Evolutionary conservation across 2,888 invertebrate genomes (phyloP).

Genomic region (Drosophila phalerata): DNA sequence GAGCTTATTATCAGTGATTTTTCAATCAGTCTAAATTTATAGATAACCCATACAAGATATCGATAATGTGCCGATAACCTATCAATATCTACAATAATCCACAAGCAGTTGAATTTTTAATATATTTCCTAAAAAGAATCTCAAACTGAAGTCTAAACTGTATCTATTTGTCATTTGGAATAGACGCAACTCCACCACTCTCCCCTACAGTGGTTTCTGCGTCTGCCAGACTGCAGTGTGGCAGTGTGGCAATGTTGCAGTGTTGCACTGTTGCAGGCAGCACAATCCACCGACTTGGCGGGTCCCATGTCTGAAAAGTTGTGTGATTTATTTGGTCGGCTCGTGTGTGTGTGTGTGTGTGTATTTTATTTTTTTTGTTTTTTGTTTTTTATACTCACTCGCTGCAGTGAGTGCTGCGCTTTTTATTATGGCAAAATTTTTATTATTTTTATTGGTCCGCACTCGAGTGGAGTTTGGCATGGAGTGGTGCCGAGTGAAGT

Average conservation of each 20-base stretch:
- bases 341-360: conserved; percentile 33
- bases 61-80: neutral
- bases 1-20: too few species aligned
- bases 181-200: neutral
- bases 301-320: conserved; percentile 73
- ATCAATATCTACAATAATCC: conserved; percentile 3
- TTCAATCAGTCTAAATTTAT: neutral
- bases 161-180: conserved; percentile 27
- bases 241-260: neutral
- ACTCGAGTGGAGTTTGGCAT: conserved; percentile 69
- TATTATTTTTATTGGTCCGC: conserved; percentile 75
- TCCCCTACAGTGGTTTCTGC: conserved; percentile 15
- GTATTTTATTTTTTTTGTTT: conserved; percentile 10
- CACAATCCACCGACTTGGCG: conserved; percentile 51
- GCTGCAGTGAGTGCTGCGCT: conserved; percentile 64
- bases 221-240: conserved; percentile 34
- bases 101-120: neutral
- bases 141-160: conserved; percentile 10
- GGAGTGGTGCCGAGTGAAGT: conserved; percentile 35
- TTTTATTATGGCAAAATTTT: conserved; percentile 74
- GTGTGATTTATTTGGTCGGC: conserved; percentile 77
- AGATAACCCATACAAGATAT: neutral
- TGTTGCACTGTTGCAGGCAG: neutral
- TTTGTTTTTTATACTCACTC: conserved; percentile 36
- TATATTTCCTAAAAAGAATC: neutral